Evolutionary conservation across 2,888 invertebrate genomes (phyloP).

Genomic region (Cheilosia pagana): DNA sequence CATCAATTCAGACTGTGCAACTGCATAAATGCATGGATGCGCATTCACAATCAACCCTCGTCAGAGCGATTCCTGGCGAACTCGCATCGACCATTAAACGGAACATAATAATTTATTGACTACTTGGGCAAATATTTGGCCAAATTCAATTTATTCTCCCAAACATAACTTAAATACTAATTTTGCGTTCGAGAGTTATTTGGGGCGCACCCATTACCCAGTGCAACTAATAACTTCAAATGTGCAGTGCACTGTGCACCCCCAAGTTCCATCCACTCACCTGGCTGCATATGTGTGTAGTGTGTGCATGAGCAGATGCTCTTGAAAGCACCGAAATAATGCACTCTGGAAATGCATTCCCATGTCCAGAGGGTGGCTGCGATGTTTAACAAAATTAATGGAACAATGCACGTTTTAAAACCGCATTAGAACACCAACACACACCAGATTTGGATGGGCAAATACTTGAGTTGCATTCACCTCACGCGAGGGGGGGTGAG

Average conservation of each 20-base stretch:
- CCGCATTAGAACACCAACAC: conserved; percentile 71
- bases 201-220: conserved; percentile 31
- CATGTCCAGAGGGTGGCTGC: neutral
- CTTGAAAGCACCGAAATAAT: neutral
- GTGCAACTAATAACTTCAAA: conserved; percentile 56
- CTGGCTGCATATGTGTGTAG: neutral
- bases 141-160: conserved; percentile 65
- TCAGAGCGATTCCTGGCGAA: neutral
- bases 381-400: conserved; percentile 64
- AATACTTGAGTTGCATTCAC: conserved; percentile 62
- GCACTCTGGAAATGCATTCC: conserved; percentile 11
- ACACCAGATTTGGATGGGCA: conserved; percentile 68
- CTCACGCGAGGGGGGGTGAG: conserved; percentile 5
- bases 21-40: conserved; percentile 45
- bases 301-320: too few relatives aligned
- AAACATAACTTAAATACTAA: conserved; percentile 74
- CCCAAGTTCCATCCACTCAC: conserved; percentile 35
- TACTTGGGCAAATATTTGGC: conserved; percentile 71
- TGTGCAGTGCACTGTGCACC: too few relatives aligned
- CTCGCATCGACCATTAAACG: conserved; percentile 54
- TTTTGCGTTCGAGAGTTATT: conserved; percentile 65
- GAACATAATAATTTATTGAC: conserved; percentile 72
- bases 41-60: neutral
- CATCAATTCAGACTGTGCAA: conserved; percentile 23
- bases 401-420: conserved; percentile 72